A percentile compares a stretch with the other conserved stretches of the same genome.
phyloP scores from a whole-genome alignment of 2,113 vertebrate species.

The Atherinomorus stipes region DNA sequence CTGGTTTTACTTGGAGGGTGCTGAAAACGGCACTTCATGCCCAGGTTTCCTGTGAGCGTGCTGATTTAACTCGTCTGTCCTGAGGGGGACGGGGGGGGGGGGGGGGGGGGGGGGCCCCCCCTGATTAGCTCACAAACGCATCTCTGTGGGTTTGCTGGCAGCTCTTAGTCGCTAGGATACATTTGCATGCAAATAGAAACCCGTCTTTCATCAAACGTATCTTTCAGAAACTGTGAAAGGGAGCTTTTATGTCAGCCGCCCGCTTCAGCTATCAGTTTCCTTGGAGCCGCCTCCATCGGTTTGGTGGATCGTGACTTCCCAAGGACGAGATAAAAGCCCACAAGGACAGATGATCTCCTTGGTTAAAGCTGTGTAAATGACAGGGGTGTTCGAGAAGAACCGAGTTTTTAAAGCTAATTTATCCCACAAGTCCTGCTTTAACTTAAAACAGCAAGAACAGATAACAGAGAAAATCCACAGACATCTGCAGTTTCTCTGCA shows the following conservation, averaged over 20 bases:
- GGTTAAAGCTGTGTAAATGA: neutral
- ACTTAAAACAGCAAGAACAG: too few species aligned
- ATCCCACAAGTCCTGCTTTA: too few species aligned
- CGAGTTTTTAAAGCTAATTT: too few species aligned
- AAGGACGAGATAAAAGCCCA: conserved; percentile 1
- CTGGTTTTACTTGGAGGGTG: neutral
- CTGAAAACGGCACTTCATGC: neutral
- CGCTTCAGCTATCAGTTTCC: neutral
- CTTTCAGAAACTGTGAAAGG: conserved; percentile 26
- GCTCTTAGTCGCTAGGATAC: conserved; percentile 36
- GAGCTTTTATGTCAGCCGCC: conserved; percentile 13
- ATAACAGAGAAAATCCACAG: neutral
- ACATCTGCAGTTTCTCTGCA: neutral
- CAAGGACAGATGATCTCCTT: conserved; percentile 4
- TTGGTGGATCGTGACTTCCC: conserved; percentile 3
- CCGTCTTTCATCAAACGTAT: conserved; percentile 9
- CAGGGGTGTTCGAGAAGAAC: neutral
- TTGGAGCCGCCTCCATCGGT: conserved; percentile 12
- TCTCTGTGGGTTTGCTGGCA: neutral
- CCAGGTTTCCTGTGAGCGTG: neutral
- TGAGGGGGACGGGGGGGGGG: too few species aligned
- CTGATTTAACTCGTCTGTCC: conserved; percentile 6
- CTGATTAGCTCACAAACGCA: conserved; percentile 25
- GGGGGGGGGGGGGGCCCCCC: too few species aligned
- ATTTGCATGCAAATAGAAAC: conserved; percentile 22